Base-by-base conservation (phyloP, 2,888 invertebrate genomes). In the Scrobipalpa costella region DNA sequence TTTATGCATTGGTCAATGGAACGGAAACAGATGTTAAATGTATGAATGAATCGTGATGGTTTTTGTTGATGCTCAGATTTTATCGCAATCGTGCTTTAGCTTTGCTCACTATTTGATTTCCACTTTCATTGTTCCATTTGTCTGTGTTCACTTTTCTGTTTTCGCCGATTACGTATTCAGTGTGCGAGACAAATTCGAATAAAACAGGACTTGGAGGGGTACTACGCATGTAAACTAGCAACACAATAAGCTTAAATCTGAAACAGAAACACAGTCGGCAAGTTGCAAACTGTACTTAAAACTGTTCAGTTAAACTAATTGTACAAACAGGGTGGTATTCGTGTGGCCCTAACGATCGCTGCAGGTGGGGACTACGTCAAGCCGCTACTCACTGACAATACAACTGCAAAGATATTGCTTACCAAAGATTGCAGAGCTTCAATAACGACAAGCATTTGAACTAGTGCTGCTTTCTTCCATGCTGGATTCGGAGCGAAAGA, bases 261-360 rank as follows among this genome's bases (percentile, higher is more conserved):
- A 71, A 77, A 78, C 73, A 68, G 74, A 76, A 76, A 74, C 74
- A 73, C 68, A 69, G 68, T 68, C 66, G 70, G 65, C 67, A 74
- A 80, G 78, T 81, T 81, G 68, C 73, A 71, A 81, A 82, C 83
- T 81, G 71, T 76, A 73, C 76, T 78, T 77, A 81, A 81, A 85
- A 82, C 79, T 78, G 81, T 83, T 83, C 77, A 79, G 81, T 79
- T 81, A 66, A 81, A 84, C 82, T 84, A 86, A 86, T 83, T 81
- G 83, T 79, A 78, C 81, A 83, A 84, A 86, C 84, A 83, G 76
- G 79, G 83, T 76, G 81, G 78, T 74, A 74, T 76, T 75, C 73
- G 76, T 75, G 77, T 71, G 75, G 71, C 69, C 75, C 76, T 83
- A 84, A 84, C 81, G 81, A 82, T 77, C 76, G 73, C 70, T 80